Evolutionary conservation across 2,797 vertebrate genomes (phyloP), one percentile per base, ranked within the genome.

Genomic region (Danio tinwini): DNA sequence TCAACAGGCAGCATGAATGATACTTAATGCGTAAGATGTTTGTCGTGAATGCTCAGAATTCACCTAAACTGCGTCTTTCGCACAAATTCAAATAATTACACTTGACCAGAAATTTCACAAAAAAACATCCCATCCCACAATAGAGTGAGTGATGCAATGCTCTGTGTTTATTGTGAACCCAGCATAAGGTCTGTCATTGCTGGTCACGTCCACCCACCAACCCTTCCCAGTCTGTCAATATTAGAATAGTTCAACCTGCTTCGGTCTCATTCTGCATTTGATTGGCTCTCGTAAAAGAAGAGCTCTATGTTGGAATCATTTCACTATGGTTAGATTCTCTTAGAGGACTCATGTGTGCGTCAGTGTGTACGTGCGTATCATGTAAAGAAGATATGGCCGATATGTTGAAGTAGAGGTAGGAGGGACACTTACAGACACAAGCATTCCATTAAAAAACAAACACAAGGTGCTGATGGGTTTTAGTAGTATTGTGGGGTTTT

Each of bases 371-470:
- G 8, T 14, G 42, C 17, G 21, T 5, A 8, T 73, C 19, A 59
- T 2, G 19, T 16, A 16, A 55, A 45, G 6, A 6, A 9, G 19
- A 55, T 53, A n/a, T 47, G 44, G 63, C 16, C 0, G 2, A 14
- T 58, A 16, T 61, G 62, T 65, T 45, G 47, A 40, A 59, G 40
- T 53, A 58, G 53, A 14, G n/a, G 45, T 9, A 44, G 47, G 19
- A 44, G 5, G 37, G n/a, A 59, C 19, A 49, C 42, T 13, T 62
- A 19, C 49, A 64, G 44, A 82, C 42, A 74, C 42, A 81, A 39
- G 40, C 9, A 79, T 50, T 42, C 73, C 14, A 55, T 29, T 42
- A 29, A 5, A 64, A 39, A 21, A 56, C 4, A 40, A n/a, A 49
- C 21, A 61, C 59, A 29, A 52, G 74, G 21, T 55, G 49, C n/a